Evolutionary conservation across 2,888 invertebrate species (phyloP).

Genomic region (Phaedon cochleariae): DNA sequence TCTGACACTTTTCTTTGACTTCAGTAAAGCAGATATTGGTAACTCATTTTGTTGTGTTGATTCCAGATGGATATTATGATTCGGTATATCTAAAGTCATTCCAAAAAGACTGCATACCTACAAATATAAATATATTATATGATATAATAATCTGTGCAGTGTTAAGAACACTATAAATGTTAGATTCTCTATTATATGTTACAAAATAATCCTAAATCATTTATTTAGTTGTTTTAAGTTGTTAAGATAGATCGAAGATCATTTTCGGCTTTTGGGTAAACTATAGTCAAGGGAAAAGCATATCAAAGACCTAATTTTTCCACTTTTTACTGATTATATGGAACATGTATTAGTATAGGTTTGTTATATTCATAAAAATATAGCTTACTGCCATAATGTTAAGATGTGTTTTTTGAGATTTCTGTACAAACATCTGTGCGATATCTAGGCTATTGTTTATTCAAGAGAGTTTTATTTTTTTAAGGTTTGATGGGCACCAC

Average conservation of each 20-base stretch:
- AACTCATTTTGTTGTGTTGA: too few relatives aligned
- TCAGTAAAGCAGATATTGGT: too few relatives aligned
- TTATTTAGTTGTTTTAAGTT: constrained; percentile 56
- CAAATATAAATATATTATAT: too few relatives aligned
- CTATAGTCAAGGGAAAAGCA: constrained; percentile 37
- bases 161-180: constrained; percentile 60
- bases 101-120: too few relatives aligned
- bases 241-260: constrained; percentile 42
- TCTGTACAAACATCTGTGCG: constrained; percentile 20
- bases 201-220: constrained; percentile 53
- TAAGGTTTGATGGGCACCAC: constrained; percentile 49
- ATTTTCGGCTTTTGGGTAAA: constrained; percentile 41
- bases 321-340: constrained; percentile 20
- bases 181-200: constrained; percentile 62
- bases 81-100: too few relatives aligned
- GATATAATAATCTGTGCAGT: constrained; percentile 58
- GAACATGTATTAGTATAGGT: constrained; percentile 12
- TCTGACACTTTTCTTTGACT: too few relatives aligned
- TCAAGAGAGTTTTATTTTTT: constrained; percentile 39
- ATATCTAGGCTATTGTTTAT: constrained; percentile 40
- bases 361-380: constrained; percentile 24
- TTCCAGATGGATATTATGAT: too few relatives aligned
- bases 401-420: constrained; percentile 25
- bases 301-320: constrained; percentile 28
- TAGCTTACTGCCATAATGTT: constrained; percentile 38